Conservation (phyloP, 2,113 vertebrate species). For the Nothocercus julius region DNA sequence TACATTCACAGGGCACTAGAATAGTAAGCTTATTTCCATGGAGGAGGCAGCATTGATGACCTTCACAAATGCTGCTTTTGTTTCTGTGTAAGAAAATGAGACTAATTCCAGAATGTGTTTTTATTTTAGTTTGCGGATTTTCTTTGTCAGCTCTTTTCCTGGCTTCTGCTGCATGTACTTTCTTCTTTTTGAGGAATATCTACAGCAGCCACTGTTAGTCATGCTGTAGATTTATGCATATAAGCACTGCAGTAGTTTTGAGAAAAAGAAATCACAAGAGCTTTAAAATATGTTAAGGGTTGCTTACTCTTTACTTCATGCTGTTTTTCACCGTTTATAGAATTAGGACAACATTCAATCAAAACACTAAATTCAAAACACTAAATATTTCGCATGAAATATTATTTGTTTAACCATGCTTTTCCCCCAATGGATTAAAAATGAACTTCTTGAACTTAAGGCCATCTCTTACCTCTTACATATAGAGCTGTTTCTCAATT, state of each 20-base stretch:
- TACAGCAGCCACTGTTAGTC: slow-evolving; percentile 11
- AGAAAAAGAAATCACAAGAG: background rate
- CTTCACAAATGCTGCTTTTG: background rate
- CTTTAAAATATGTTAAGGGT: background rate
- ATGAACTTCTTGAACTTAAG: background rate
- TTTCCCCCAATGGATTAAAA: background rate
- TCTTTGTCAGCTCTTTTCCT: background rate
- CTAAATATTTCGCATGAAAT: background rate
- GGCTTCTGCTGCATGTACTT: background rate
- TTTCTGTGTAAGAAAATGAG: background rate
- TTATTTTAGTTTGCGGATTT: background rate
- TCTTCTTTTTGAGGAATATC: slow-evolving; percentile 4
- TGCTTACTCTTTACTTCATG: background rate
- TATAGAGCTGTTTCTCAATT: background rate
- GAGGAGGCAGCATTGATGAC: background rate
- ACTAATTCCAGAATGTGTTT: background rate
- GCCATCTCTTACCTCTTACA: background rate
- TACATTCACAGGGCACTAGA: background rate
- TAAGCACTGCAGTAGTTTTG: background rate
- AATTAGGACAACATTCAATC: background rate
- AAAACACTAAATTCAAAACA: too few species aligned
- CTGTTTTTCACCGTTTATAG: background rate
- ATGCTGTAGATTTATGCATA: background rate
- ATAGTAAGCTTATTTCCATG: background rate
- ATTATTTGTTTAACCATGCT: background rate